phyloP scores from a whole-genome alignment of 2,888 invertebrate genomes.

The Macrophya annulata region DNA sequence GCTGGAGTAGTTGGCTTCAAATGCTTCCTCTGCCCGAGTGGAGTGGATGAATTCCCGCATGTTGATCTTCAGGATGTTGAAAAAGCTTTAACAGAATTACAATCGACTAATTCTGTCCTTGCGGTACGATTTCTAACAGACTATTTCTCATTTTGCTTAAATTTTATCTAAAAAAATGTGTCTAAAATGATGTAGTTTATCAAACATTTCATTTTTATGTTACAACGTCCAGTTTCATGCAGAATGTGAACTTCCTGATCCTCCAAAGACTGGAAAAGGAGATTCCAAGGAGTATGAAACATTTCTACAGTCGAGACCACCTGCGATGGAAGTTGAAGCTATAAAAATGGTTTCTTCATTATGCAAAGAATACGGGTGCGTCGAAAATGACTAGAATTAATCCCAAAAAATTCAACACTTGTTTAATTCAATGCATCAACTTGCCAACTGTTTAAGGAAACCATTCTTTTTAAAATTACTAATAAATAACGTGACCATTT shows the following conservation, averaged over 20 bases:
- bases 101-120: conserved; percentile 83
- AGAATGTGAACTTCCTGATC: conserved; percentile 81
- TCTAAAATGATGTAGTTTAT: conserved; percentile 6
- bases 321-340: conserved; percentile 86
- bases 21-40: conserved; percentile 87
- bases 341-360: conserved; percentile 83
- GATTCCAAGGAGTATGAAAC: conserved; percentile 84
- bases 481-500: neutral
- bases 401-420: neutral
- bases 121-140: conserved; percentile 81
- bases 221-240: conserved; percentile 85
- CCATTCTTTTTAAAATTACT: neutral
- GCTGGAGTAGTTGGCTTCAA: conserved; percentile 89
- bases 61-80: conserved; percentile 83
- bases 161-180: neutral
- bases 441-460: neutral
- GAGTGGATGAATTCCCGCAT: conserved; percentile 86
- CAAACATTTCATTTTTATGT: conserved; percentile 27
- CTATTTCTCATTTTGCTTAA: neutral
- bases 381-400: conserved; percentile 62
- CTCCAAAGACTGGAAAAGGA: neutral
- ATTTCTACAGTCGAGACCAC: conserved; percentile 85
- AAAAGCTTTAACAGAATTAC: conserved; percentile 82
- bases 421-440: neutral
- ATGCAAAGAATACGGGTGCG: conserved; percentile 82